These are phyloP conservation scores for Meloidogyne chitwoodi DNA, from an alignment of 1,140 invertebrate species.

Conservation along the genomic window DNA sequence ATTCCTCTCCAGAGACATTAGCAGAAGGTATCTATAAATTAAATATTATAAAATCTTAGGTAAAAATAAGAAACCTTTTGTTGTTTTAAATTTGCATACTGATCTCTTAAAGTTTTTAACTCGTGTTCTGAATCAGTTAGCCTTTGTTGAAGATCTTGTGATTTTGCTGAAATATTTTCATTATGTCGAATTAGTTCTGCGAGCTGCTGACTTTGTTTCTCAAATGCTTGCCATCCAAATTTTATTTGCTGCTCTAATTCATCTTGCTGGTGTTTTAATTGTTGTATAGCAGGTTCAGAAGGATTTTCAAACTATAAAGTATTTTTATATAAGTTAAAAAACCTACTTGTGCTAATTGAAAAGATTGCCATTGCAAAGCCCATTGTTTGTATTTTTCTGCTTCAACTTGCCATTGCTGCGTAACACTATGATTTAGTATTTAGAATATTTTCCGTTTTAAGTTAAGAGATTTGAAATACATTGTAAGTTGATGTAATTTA, in stretches of 20 bases:
- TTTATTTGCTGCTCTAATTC: slow-evolving; percentile 49
- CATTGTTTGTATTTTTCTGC: slow-evolving; percentile 49
- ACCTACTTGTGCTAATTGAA: slow-evolving; percentile 47
- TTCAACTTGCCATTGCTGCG: slow-evolving; percentile 53
- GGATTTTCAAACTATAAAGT: slow-evolving; percentile 45
- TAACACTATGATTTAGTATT: too few species aligned
- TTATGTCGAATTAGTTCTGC: slow-evolving; percentile 17
- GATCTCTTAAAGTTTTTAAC: not conserved
- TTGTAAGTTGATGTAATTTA: slow-evolving; percentile 36
- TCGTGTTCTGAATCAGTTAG: not conserved
- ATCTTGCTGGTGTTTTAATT: slow-evolving; percentile 32
- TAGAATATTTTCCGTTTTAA: not conserved
- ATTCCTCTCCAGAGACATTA: slow-evolving; percentile 61
- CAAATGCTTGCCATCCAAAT: slow-evolving; percentile 54
- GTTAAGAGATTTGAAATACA: too few species aligned
- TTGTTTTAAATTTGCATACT: not conserved
- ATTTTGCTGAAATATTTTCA: slow-evolving; percentile 1
- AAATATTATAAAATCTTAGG: not conserved
- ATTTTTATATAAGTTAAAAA: not conserved
- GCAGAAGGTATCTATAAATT: not conserved
- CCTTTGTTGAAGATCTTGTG: slow-evolving; percentile 14
- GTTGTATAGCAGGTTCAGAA: slow-evolving; percentile 37
- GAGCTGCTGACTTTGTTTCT: slow-evolving; percentile 36
- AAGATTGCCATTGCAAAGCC: slow-evolving; percentile 55
- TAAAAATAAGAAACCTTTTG: slow-evolving; percentile 6